Base-by-base conservation (phyloP, 2,113 vertebrate species). In the Coreoperca whiteheadi region DNA sequence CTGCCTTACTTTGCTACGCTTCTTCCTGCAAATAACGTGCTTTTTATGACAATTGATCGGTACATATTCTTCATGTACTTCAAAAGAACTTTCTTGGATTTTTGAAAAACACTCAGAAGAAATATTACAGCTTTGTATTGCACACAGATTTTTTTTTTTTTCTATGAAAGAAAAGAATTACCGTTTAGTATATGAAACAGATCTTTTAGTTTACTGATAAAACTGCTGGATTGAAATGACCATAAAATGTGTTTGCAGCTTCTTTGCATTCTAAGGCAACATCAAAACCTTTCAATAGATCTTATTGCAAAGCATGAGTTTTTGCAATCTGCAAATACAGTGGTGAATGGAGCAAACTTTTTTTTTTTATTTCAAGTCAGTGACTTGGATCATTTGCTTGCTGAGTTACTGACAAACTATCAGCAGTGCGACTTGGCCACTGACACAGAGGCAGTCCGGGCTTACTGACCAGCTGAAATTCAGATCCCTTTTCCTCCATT, bases 381-480 rank as follows among this genome's bases (percentile, higher is more conserved):
- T 56, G 15, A 43, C 71, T 70, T 61, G 39, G 34, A 77, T 81
- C 20, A 43, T 63, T 74, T 74, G 28, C 51, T 70, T 57, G 50
- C 37, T 30, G 53, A 56, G 46, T 51, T 23, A 46, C 37, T 60
- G 78, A 51, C 71, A 71, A 82, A 86, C 84, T 78, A 82, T 64
- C 57, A 48, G 57, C 34, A n/a, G 21, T 57, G 61, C 69, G 57
- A 84, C 75, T 76, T 51, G 39, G 66, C 51, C 53, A 48, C 18
- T 73, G 82, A 71, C 59, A 74, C 20, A 60, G 23, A 57, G 46
- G 59, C 18, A 34, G 60, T 18, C 46, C 0, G 2, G 57, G 54
- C 54, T 66, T 57, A 59, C 74, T 78, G 81, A 78, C 79, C 74
- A 80, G 74, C 77, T 66, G 67, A 73, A 85, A 81, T 18, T 79